phyloP scores from a whole-genome alignment of 2,888 invertebrate genomes.

The Glaucopsyche alexis region DNA sequence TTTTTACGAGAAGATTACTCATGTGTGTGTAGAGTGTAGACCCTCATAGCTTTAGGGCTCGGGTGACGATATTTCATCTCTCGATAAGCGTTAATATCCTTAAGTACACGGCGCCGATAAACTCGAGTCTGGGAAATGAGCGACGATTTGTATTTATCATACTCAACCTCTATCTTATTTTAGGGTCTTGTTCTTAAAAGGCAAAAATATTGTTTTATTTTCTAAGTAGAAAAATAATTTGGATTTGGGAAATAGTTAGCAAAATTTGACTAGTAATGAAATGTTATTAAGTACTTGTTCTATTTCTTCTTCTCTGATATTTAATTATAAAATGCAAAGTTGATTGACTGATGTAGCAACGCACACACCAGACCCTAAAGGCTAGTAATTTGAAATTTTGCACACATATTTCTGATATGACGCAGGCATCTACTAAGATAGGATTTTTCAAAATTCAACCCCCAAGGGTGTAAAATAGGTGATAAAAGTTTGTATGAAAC shows the following conservation, averaged over 20 bases:
- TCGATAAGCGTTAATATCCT: conserved; percentile 27
- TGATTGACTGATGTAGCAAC: no score
- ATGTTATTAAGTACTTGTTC: neutral
- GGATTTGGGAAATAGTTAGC: neutral
- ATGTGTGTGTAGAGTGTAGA: conserved; percentile 25
- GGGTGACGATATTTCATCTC: conserved; percentile 29
- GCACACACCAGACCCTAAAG: no score
- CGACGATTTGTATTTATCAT: conserved; percentile 27
- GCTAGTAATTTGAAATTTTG: no score
- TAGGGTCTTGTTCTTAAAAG: conserved; percentile 11
- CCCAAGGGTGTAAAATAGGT: no score
- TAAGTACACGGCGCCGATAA: conserved; percentile 27
- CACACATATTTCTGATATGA: no score
- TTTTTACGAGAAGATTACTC: conserved; percentile 19
- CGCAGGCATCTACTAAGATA: no score
- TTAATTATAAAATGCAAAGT: no score
- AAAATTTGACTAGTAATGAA: neutral
- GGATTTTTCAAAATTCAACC: no score
- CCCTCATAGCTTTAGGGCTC: conserved; percentile 5
- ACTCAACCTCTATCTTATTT: neutral
- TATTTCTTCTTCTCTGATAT: no score
- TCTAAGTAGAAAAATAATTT: neutral
- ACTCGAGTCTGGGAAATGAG: conserved; percentile 23
- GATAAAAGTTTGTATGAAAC: no score
- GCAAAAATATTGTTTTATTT: conserved; percentile 2